Evolutionary conservation across 1,140 invertebrate genomes (phyloP), one percentile per base, ranked within the genome.

Genomic region (Periplaneta americana): DNA sequence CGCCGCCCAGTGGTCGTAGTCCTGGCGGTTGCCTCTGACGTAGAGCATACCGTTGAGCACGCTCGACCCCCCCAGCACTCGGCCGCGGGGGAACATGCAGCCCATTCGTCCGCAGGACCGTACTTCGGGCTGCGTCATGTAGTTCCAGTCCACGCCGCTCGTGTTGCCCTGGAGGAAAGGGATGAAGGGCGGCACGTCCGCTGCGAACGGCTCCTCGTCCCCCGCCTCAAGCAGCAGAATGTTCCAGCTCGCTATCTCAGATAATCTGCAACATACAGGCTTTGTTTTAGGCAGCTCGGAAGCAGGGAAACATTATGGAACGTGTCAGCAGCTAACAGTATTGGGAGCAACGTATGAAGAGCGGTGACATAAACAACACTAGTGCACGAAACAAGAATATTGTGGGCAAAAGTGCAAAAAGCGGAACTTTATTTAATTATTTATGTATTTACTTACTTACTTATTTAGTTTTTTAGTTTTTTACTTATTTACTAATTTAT

Each of bases 171-270:
- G 84, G 2, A 85, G 74, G 18, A 86, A 36, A 8, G 66, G 77
- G 4, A 48, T 34, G 15, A 79, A 36, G 10, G 81, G 75, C 2
- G 85, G 85, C 32, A 85, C 78, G 8, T 84, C 82, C 11, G 83
- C 83, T 34, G 79, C 39, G 11, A 80, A 79, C n/a, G 82, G 82
- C 66, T 90, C 89, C 34, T 85, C 84, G 31, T 85, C 85, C 0
- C 89, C 89, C 5, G 93, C 91, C 86, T 94, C 93, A 8, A 93
- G 86, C 13, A 94, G 84, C 18, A 93, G 86, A 3, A 93, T 89
- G 78, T 88, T 88, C 87, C 89, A 89, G 5, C 88, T 84, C 17
- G 85, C 85, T 34, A 89, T 87, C 85, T 92, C 89, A 0, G 87
- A 84, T 83, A 86, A 75, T 17, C 85, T 34, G 48, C 22, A 66